Evolutionary conservation across 1,140 invertebrate species (phyloP), one percentile per base, ranked within the genome.

Genomic region (Heliconius hewitsoni): DNA sequence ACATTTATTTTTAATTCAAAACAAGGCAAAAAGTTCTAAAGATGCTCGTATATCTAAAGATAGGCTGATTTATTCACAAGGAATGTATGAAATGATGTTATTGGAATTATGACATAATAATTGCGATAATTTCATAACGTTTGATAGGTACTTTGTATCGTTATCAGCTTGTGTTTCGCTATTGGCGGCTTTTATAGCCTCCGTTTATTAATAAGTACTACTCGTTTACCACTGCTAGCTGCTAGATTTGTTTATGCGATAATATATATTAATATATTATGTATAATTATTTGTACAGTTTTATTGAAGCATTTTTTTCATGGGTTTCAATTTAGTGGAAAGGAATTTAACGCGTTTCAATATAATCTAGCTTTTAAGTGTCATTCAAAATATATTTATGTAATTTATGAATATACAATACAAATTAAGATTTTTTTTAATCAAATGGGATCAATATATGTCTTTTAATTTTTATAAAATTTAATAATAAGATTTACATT

Each of bases 81-180:
- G 60, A 66, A 66, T 66, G 27, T 30, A 11, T 66, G 11, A 66
- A 66, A 66, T 66, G 37, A 42, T 66, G n/a, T 66, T 16, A 76
- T 76, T 60, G 55, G 74, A 76, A 71, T 39, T 78, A 78, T 75
- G 73, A 73, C 73, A 79, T 79, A 75, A 74, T 72, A 71, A 71
- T 74, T 46, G 66, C 70, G 30, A 71, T 71, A 27, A 74, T 79
- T 79, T 70, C 73, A 80, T 78, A 81, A 77, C 78, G 8, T 46
- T 46, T n/a, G n/a, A 71, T 50, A 30, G 30, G 30, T 30, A 74
- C 57, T 30, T 46, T 70, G 55, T 55, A 71, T 72, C 37, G 34
- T 75, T 75, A 75, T 74, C 73, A 70, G 23, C 34, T 74, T 27
- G 9, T 75, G 71, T 75, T 60, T 71, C 66, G 46, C 78, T 76